Evolutionary conservation across 2,113 vertebrate species (phyloP), one percentile per base, ranked within the genome.

Genomic region (Megaleporinus macrocephalus): DNA sequence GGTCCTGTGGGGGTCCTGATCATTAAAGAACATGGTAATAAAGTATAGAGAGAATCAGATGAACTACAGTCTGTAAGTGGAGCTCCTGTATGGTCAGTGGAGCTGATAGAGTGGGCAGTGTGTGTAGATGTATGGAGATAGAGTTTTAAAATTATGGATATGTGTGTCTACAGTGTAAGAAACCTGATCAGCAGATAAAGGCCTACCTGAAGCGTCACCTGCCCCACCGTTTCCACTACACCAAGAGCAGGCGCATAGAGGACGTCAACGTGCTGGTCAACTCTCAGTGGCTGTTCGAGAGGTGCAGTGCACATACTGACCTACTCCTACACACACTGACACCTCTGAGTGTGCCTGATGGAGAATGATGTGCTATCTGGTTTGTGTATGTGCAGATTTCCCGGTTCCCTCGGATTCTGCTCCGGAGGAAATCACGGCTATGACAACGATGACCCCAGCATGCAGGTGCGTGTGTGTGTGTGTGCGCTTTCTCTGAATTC

Each of bases 201-300:
- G 85, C 94, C 0, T 95, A 94, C 78, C 87, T 94, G 57, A 95
- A 95, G 72, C 55, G 85, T 14, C 6, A 94, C 69, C 91, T 95
- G 0, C 95, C 95, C 0, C 95, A 95, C 57, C 91, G 94, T 10
- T 92, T 94, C 6, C 95, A 95, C 85, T 95, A 89, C 2, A 93
- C 93, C 73, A 90, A 87, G 87, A 95, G 89, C 83, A 88, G 90
- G 1, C 92, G 95, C 22, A 95, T 95, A 0, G 95, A 95, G 73
- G 93, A 95, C 0, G 81, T 94, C 14, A 89, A 61, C 14, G 47
- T 95, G 1, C 78, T 95, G 30, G 92, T 95, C 0, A 88, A 90
- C 0, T 80, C 88, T 0, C 87, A 87, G 27, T 95, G 95, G 95
- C 89, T 93, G 59, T 93, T 95, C 73, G 91, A 92, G 84, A 93